Evolutionary conservation across 1,140 invertebrate genomes (phyloP).

Genomic region (Solenopsis fugax): DNA sequence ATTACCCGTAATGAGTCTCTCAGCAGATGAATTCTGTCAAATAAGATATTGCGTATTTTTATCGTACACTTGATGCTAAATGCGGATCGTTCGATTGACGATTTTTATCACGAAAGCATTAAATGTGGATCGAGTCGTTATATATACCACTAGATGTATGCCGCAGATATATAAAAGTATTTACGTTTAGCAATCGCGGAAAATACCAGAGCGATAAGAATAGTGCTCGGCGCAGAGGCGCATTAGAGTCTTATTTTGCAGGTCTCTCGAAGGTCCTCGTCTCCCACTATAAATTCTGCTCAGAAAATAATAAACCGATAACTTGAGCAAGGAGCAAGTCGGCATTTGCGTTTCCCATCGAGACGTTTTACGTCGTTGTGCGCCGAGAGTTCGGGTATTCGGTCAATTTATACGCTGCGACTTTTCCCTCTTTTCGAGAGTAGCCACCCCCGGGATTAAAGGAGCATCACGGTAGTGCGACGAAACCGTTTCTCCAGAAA

Average conservation of each 20-base stretch:
- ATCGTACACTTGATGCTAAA: background rate
- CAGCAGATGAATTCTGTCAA: background rate
- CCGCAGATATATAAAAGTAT: background rate
- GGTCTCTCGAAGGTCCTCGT: background rate
- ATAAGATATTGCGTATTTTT: background rate
- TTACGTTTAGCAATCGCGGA: background rate
- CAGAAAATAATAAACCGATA: background rate
- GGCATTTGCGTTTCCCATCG: conserved; percentile 17
- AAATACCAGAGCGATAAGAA: background rate
- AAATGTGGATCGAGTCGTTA: background rate
- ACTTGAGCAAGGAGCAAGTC: background rate
- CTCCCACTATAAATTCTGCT: conserved; percentile 22
- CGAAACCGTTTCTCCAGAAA: conserved; percentile 32
- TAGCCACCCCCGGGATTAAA: conserved; percentile 2
- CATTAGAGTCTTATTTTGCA: background rate
- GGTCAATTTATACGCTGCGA: conserved; percentile 58
- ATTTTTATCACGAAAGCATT: background rate
- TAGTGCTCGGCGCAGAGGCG: background rate
- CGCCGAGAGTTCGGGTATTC: conserved; percentile 58
- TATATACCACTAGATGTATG: background rate
- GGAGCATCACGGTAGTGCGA: background rate
- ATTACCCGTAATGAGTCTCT: background rate
- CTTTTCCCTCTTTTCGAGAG: conserved; percentile 51
- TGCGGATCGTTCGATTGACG: background rate
- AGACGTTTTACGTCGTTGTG: conserved; percentile 43